These are phyloP conservation scores for Sterna hirundo DNA, from an alignment of 2,113 vertebrate species.

Conservation along the genomic window DNA sequence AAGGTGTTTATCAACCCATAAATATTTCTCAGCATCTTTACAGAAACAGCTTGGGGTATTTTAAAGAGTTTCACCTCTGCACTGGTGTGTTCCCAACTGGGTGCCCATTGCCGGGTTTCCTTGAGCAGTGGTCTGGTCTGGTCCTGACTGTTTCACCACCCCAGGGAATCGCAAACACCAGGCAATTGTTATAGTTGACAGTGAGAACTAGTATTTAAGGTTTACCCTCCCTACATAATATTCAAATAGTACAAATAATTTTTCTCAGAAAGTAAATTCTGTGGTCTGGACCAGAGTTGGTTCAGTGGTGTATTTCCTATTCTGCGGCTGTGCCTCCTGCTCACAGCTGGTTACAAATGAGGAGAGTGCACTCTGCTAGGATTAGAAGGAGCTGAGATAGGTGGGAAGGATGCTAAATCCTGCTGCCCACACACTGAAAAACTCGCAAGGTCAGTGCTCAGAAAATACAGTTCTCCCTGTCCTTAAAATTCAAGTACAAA, in stretches of 20 bases:
- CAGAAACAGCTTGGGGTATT: not conserved
- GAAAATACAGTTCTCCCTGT: not conserved
- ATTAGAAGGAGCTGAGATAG: not conserved
- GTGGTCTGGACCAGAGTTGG: not conserved
- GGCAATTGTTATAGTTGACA: rapidly evolving
- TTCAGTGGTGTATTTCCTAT: not conserved
- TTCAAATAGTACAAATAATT: not conserved
- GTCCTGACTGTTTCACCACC: not conserved
- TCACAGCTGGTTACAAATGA: not conserved
- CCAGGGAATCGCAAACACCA: not conserved
- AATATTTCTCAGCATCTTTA: not conserved
- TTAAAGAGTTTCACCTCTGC: not conserved
- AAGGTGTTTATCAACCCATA: not conserved
- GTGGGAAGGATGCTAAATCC: not conserved
- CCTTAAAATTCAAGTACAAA: not conserved
- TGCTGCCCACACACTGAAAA: not conserved
- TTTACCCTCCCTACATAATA: not conserved
- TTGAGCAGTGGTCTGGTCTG: not conserved
- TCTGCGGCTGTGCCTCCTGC: not conserved
- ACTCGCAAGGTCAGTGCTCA: not conserved
- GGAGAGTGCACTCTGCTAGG: not conserved
- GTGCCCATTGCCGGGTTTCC: not conserved
- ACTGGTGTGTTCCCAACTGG: not conserved
- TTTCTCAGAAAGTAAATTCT: not conserved
- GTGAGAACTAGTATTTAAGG: rapidly evolving